Conservation (phyloP, 1,140 invertebrate species). For the Himalopsyche phryganea region DNA sequence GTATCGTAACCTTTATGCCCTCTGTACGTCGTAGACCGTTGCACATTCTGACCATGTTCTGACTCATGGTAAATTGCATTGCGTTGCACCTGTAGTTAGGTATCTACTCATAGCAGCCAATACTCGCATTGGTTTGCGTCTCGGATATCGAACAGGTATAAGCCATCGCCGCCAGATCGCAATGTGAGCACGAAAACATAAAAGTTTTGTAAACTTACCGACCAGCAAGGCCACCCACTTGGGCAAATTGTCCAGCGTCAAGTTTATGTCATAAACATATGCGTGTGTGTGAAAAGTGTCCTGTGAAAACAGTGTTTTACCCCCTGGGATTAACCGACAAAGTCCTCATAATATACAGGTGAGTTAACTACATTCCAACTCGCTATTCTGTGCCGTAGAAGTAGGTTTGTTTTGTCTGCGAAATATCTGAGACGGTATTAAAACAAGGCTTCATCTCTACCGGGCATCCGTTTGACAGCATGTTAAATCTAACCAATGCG, state of each 20-base stretch:
- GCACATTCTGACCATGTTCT: too few species aligned
- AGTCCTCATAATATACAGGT: conserved; percentile 6
- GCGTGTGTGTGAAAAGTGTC: conserved; percentile 15
- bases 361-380: background rate
- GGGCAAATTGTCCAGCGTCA: conserved; percentile 13
- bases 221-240: conserved; percentile 10
- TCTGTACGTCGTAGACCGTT: too few species aligned
- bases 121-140: too few species aligned
- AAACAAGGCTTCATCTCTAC: conserved; percentile 13
- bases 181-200: background rate
- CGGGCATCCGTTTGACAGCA: conserved; percentile 19
- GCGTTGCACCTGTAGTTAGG: too few species aligned
- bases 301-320: conserved; percentile 7
- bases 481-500: background rate
- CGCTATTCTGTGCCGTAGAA: background rate
- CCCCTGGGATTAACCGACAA: conserved; percentile 12
- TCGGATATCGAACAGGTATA: background rate
- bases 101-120: too few species aligned
- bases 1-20: too few species aligned
- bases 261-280: conserved; percentile 28
- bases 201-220: conserved; percentile 12
- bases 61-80: too few species aligned
- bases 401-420: background rate
- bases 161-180: conserved; percentile 1
- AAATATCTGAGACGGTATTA: conserved; percentile 6